Conservation (phyloP, 2,888 invertebrate species). For the Tortrix viridana region DNA sequence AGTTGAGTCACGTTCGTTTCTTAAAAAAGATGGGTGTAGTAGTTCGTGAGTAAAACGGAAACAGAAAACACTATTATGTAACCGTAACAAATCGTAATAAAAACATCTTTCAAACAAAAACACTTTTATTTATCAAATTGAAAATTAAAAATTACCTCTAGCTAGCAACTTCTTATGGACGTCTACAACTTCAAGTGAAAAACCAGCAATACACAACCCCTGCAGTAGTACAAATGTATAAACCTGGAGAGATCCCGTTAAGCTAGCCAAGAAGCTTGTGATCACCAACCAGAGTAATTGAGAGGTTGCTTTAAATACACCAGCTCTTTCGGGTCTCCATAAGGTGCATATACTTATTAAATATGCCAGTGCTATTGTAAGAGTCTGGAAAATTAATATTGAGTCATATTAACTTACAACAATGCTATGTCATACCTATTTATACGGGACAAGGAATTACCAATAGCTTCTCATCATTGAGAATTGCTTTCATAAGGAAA, state of each 20-base stretch:
- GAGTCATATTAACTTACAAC: slow-evolving; percentile 14
- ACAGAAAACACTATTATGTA: too few species aligned
- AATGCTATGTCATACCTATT: slow-evolving; percentile 14
- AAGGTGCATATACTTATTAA: slow-evolving; percentile 87
- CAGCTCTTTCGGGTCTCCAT: slow-evolving; percentile 90
- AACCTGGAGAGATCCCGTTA: slow-evolving; percentile 90
- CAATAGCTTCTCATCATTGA: too few species aligned
- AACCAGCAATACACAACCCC: slow-evolving; percentile 86
- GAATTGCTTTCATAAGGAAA: too few species aligned
- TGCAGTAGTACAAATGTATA: slow-evolving; percentile 89
- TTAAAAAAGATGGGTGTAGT: background rate
- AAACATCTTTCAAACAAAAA: too few species aligned
- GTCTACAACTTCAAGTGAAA: slow-evolving; percentile 84
- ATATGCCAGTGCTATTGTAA: slow-evolving; percentile 87
- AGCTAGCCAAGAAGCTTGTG: slow-evolving; percentile 89
- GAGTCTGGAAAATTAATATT: slow-evolving; percentile 82
- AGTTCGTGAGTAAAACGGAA: background rate
- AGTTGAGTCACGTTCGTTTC: slow-evolving; percentile 9
- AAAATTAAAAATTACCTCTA: slow-evolving; percentile 63
- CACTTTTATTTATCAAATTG: too few species aligned
- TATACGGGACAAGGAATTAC: too few species aligned
- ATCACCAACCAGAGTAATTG: slow-evolving; percentile 90
- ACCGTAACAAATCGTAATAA: too few species aligned
- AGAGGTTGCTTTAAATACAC: slow-evolving; percentile 87
- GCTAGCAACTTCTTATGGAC: slow-evolving; percentile 78